phyloP scores from a whole-genome alignment of 2,113 vertebrate species.

The Hystrix cristata region DNA sequence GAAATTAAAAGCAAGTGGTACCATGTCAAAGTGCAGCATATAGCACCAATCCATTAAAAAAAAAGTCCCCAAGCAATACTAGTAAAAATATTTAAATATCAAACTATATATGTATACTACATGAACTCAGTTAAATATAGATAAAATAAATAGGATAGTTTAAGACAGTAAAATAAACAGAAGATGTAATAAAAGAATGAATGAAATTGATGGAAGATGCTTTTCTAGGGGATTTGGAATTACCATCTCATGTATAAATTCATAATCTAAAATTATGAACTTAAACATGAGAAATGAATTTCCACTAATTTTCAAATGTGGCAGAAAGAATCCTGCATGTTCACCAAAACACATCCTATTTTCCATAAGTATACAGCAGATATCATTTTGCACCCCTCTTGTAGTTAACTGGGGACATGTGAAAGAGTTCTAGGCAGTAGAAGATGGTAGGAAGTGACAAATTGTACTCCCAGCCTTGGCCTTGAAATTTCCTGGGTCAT shows the following conservation, averaged over 20 bases:
- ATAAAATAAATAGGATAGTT: background rate
- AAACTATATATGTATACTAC: background rate
- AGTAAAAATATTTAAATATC: slow-evolving; percentile 17
- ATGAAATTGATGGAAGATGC: background rate
- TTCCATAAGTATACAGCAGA: background rate
- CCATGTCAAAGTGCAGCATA: background rate
- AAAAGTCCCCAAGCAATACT: background rate
- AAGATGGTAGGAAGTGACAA: background rate
- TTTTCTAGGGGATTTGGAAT: background rate
- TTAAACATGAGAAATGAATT: background rate
- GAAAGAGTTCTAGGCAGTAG: background rate
- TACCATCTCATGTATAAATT: background rate
- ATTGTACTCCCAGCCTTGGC: background rate
- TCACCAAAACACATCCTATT: background rate
- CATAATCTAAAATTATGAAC: background rate
- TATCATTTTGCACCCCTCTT: background rate
- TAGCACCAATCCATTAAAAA: background rate
- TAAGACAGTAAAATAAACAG: slow-evolving; percentile 42
- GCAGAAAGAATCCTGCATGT: background rate
- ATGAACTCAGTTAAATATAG: background rate
- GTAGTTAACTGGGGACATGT: background rate
- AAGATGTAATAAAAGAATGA: background rate
- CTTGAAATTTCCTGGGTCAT: background rate
- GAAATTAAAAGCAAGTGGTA: background rate
- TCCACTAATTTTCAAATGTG: background rate